phyloP scores from a whole-genome alignment of 2,888 invertebrate genomes.

The Archips xylosteana region DNA sequence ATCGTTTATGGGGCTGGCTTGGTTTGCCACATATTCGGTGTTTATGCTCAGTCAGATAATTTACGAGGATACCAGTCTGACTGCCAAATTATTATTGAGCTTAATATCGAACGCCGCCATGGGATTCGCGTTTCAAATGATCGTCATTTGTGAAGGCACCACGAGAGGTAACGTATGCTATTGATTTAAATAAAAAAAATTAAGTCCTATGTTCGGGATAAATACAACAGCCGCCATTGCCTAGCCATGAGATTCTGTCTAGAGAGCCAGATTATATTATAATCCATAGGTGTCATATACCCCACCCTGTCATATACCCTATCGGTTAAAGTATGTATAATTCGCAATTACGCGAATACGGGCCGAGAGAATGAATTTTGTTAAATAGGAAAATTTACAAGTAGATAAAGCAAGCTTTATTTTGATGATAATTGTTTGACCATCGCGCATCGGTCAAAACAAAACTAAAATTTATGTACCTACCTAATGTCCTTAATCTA shows the following conservation, averaged over 20 bases:
- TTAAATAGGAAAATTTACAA: too few relatives aligned
- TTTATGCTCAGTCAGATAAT: slow-evolving; percentile 89
- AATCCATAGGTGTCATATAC: not conserved
- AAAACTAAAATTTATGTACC: not conserved
- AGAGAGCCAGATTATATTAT: not conserved
- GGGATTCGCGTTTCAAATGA: slow-evolving; percentile 91
- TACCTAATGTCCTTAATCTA: not conserved
- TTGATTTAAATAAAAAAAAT: not conserved
- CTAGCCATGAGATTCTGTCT: not conserved
- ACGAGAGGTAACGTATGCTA: slow-evolving; percentile 83
- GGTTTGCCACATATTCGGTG: slow-evolving; percentile 92
- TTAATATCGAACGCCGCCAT: slow-evolving; percentile 92
- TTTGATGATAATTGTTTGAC: not conserved
- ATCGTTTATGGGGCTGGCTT: slow-evolving; percentile 91
- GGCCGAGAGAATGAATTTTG: not conserved
- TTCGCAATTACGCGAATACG: not conserved
- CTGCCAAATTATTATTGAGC: slow-evolving; percentile 87
- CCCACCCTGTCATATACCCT: too few relatives aligned
- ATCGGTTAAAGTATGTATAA: not conserved
- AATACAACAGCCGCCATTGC: not conserved
- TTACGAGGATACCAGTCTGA: slow-evolving; percentile 86
- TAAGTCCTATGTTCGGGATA: not conserved
- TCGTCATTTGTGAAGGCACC: slow-evolving; percentile 90
- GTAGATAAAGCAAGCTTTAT: not conserved
- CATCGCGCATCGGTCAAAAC: not conserved